Percentiles rank a stretch among this genome's conserved stretches.
These are phyloP conservation scores for Nasonia oneida DNA, from an alignment of 2,888 invertebrate species.

Conservation along the genomic window DNA sequence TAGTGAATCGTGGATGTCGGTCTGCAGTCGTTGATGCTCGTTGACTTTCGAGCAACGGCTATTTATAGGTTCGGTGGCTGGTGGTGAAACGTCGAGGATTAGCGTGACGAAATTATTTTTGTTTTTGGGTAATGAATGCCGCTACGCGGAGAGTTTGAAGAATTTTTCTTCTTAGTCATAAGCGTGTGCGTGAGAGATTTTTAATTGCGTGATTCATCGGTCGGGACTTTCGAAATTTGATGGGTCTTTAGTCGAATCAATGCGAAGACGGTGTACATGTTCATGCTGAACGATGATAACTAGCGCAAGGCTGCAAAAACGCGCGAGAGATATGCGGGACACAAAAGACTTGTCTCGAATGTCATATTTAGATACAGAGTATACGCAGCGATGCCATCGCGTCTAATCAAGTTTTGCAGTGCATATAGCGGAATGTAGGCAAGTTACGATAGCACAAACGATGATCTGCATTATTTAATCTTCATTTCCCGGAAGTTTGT, in stretches of 20 bases:
- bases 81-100: neutral
- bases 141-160: neutral
- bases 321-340: neutral
- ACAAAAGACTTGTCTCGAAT: neutral
- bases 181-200: neutral
- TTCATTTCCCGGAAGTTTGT: constrained; percentile 26
- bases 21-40: neutral
- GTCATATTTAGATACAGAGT: constrained; percentile 1
- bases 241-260: neutral
- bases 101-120: neutral
- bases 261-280: too few species aligned
- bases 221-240: neutral
- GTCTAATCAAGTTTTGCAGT: constrained; percentile 16
- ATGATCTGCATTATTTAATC: constrained; percentile 15
- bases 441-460: neutral
- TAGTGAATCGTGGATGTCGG: neutral
- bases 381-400: neutral
- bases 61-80: neutral
- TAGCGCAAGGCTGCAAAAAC: neutral
- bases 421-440: neutral
- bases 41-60: neutral
- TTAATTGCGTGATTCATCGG: neutral
- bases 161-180: neutral
- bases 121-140: neutral
- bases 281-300: neutral